These are phyloP conservation scores for Darevskia nairensis DNA, from an alignment of 2,797 vertebrate species.

Conservation along the genomic window DNA sequence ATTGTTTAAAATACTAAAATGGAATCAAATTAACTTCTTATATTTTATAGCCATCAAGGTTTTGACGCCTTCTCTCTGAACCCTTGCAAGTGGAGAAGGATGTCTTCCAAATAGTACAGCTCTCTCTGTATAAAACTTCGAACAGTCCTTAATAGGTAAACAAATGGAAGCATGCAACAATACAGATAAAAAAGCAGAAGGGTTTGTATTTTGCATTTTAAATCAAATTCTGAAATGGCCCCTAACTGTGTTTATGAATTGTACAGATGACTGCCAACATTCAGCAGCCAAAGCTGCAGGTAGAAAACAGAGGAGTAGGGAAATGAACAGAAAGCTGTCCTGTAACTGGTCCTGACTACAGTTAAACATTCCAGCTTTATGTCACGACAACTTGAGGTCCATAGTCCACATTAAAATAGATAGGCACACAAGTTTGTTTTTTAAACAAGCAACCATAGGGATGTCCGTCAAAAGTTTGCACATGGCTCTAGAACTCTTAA, in stretches of 20 bases:
- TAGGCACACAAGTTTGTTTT: neutral
- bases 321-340: constrained; percentile 26
- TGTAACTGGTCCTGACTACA: neutral
- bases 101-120: neutral
- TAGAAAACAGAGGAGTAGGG: neutral
- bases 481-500: neutral
- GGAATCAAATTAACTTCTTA: neutral
- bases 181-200: neutral
- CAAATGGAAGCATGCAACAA: neutral
- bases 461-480: neutral
- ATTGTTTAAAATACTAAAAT: neutral
- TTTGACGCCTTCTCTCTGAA: neutral
- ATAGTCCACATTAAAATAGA: neutral
- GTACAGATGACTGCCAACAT: neutral
- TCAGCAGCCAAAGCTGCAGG: fast-evolving
- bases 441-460: neutral
- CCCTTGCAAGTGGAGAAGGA: neutral
- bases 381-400: constrained; percentile 6
- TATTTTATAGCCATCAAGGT: neutral
- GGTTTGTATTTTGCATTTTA: neutral
- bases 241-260: neutral
- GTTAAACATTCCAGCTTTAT: neutral
- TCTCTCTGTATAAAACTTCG: neutral
- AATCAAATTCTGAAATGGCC: constrained; percentile 9
- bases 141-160: neutral